Percentiles rank a stretch among this genome's conserved stretches.
Evolutionary conservation across 2,113 vertebrate species (phyloP).

Genomic region (Campylomormyrus numenius): DNA sequence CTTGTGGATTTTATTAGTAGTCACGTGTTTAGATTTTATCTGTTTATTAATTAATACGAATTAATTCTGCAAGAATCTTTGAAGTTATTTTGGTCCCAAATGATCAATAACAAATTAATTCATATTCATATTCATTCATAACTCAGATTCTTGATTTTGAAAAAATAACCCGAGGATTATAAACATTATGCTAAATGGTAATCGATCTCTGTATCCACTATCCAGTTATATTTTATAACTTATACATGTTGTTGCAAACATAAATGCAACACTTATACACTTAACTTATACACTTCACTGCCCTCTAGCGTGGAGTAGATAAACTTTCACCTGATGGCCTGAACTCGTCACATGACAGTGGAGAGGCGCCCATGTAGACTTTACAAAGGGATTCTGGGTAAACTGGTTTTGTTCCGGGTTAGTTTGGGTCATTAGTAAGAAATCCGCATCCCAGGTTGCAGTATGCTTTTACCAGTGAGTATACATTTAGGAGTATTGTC

Average conservation of each 20-base stretch:
- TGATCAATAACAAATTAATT: background rate
- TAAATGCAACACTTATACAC: background rate
- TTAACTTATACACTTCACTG: background rate
- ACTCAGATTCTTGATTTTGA: background rate
- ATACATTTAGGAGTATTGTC: background rate
- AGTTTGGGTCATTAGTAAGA: slow-evolving; percentile 26
- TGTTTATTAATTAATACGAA: background rate
- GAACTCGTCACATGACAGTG: slow-evolving; percentile 16
- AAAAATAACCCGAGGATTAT: background rate
- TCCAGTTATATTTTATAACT: background rate
- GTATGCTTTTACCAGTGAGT: slow-evolving; percentile 59
- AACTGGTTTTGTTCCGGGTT: slow-evolving; percentile 38
- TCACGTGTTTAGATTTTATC: background rate
- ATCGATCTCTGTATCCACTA: background rate
- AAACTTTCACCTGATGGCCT: background rate
- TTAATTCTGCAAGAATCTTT: background rate
- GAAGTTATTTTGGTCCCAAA: background rate
- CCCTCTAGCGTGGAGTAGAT: slow-evolving; percentile 4
- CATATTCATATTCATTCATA: background rate
- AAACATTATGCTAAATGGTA: background rate
- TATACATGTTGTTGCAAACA: background rate
- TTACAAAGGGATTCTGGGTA: background rate
- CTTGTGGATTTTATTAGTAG: background rate
- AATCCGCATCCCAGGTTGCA: background rate
- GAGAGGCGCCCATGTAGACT: background rate